Conservation (phyloP, 2,888 invertebrate species). For the Pristionchus exspectatus region DNA sequence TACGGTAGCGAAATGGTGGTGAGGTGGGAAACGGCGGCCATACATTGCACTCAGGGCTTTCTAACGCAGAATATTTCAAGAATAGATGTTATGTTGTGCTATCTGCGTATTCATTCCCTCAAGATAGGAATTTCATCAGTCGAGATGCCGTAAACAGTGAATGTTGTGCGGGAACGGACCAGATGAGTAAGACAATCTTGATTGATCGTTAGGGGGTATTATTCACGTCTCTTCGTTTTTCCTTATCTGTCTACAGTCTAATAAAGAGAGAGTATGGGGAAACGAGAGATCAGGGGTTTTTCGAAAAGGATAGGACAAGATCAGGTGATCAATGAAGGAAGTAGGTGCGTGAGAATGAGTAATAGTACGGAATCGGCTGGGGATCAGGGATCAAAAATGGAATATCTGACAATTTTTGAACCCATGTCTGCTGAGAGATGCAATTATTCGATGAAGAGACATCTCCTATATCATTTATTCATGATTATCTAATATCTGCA, state of each 20-base stretch:
- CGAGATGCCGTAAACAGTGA: background rate
- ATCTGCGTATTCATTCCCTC: background rate
- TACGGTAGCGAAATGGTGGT: background rate
- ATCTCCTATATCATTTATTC: no score
- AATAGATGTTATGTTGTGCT: background rate
- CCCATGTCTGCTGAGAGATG: no score
- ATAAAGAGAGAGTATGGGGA: no score
- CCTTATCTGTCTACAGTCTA: no score
- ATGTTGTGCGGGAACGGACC: background rate
- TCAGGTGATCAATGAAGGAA: constrained; percentile 29
- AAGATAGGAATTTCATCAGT: background rate
- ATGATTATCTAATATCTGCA: no score
- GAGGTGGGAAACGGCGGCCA: background rate
- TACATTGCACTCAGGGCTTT: background rate
- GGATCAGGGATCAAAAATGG: background rate
- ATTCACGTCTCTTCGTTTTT: no score
- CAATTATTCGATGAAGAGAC: no score
- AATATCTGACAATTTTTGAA: no score
- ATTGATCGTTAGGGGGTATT: background rate
- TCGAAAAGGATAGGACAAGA: background rate
- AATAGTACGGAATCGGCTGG: background rate
- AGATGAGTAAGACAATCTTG: constrained; percentile 7
- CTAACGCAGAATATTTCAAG: background rate
- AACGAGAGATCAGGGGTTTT: background rate
- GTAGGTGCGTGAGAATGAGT: background rate